Base-by-base conservation (phyloP, 2,797 vertebrate species). In the Alosa sapidissima region DNA sequence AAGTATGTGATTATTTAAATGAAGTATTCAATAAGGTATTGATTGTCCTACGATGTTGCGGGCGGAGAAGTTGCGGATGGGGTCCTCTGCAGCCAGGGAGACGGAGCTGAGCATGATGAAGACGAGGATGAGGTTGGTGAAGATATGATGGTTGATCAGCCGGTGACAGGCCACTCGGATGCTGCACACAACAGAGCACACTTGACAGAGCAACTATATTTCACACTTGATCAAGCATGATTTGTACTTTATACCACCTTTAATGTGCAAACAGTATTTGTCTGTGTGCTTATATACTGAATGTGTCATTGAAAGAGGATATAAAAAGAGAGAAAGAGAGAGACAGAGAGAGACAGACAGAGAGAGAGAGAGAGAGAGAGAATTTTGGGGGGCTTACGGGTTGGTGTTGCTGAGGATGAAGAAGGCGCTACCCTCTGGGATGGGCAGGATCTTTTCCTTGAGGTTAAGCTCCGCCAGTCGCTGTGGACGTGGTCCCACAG, bases 91-190 rank as follows among this genome's bases (percentile, higher is more conserved):
- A 0, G 98, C 98, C 81, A 99, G 94, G 84, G 98, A 98, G 2
- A 97, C 97, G 0, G 98, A 99, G 93, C 98, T 99, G 89, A 99
- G 96, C 98, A 99, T 99, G 94, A 99, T 99, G 95, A 99, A 99
- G 91, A 98, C 96, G 0, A 99, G 96, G 94, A 99, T 99, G 90
- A 99, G 97, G 93, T 99, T 99, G 91, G 98, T 99, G 92, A 99
- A 99, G 93, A 99, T 95, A 90, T 99, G 97, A 88, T 99, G 98
- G 95, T 99, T 98, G 93, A 98, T 99, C 87, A 99, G 96, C 86
- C 96, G 97, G 91, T 99, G 97, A 91, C 98, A 99, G 84, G 95
- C 95, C 65, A 99, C 97, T 21, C 98, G 97, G 92, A 99, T 95
- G 88, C 98, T 99, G 28, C 6, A 41, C 36, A 58, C 33, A 41